A percentile compares a stretch with the other conserved stretches of the same genome.
These are phyloP conservation scores for Drosophila tsacasi DNA, from an alignment of 1,140 invertebrate genomes.

Conservation along the genomic window DNA sequence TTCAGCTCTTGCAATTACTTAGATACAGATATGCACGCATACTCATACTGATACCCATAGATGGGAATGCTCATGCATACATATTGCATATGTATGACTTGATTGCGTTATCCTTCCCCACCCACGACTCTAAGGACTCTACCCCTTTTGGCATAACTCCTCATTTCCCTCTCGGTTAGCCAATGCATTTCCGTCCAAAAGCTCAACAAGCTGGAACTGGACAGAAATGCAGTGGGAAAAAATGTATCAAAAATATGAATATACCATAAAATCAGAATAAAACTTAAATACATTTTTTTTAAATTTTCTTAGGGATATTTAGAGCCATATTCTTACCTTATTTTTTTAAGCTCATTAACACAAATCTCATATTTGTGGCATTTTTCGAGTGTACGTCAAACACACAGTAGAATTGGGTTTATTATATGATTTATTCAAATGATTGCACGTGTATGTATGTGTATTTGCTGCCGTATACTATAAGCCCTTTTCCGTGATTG, in stretches of 20 bases:
- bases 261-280: no score
- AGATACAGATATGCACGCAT: constrained; percentile 17
- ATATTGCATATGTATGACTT: constrained; percentile 52
- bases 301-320: no score
- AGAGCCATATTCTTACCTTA: no score
- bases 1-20: constrained; percentile 20
- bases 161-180: constrained; percentile 42
- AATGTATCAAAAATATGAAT: no score
- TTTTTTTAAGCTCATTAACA: no score
- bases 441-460: constrained; percentile 14
- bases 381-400: not conserved
- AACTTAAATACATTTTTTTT: no score
- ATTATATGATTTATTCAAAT: constrained; percentile 54
- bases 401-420: not conserved
- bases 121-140: not conserved
- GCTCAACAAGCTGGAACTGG: constrained; percentile 37
- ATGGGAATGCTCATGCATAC: constrained; percentile 39
- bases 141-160: not conserved
- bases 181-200: constrained; percentile 57
- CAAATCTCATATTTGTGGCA: no score
- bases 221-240: constrained; percentile 9
- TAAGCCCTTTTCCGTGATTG: not conserved
- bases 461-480: not conserved
- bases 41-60: not conserved
- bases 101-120: constrained; percentile 45